Evolutionary conservation across 92 coral and sea anemone genomes (phyloP).

Genomic region (Zoanthus sociatus): DNA sequence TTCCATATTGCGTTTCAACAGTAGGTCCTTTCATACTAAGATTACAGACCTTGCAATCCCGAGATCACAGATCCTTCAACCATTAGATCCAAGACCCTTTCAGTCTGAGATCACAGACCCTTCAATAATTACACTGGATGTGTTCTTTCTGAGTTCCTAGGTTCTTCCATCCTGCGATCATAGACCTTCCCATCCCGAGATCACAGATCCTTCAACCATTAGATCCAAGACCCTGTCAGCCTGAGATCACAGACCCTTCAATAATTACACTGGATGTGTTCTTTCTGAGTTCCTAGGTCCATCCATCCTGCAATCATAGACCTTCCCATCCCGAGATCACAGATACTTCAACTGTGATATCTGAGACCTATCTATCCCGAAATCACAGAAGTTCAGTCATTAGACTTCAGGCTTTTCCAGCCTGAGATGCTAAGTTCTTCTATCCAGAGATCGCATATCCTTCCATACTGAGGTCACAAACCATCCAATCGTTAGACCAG

Average conservation of each 20-base stretch:
- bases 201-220: neutral
- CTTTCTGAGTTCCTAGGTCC: neutral
- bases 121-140: neutral
- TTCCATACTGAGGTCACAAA: neutral
- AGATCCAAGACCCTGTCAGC: neutral
- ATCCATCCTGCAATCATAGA: neutral
- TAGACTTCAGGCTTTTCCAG: too few species aligned
- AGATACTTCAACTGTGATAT: neutral
- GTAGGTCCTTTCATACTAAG: neutral
- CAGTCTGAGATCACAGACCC: neutral
- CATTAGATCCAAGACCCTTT: neutral
- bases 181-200: neutral
- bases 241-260: neutral
- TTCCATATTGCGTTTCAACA: too few species aligned
- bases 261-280: neutral
- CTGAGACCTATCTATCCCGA: too few species aligned
- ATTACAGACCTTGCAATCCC: neutral
- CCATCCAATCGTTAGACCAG: neutral
- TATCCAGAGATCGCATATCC: neutral
- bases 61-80: too few species aligned
- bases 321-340: neutral
- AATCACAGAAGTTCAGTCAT: too few species aligned
- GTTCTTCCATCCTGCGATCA: neutral
- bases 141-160: neutral
- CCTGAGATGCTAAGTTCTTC: neutral